Base-by-base conservation (phyloP, 2,797 vertebrate species). In the Coccyzus lansbergi region DNA sequence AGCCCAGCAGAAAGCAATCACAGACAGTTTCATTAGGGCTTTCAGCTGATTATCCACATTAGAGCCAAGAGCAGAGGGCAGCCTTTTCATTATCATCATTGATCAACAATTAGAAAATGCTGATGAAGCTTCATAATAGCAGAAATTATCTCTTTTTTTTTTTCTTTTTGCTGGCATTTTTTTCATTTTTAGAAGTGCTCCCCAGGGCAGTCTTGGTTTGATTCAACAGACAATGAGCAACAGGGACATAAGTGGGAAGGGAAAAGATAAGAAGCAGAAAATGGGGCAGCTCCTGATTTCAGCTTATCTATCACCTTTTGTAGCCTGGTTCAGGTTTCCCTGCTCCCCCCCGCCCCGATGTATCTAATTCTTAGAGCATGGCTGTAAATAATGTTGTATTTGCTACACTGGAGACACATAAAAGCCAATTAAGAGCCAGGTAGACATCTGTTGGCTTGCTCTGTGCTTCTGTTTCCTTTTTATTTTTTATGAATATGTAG, bases 401-500 rank as follows among this genome's bases (percentile, higher is more conserved):
- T 75, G 82, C 92, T 95, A 89, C 89, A 69, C 95, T 83, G 72
- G 94, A 89, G 94, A 95, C 79, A 76, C 48, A 76, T 63, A 59
- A 93, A 92, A 93, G 55, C 87, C 87, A 93, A 93, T 95, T 96
- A 96, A 78, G 68, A 92, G 83, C 59, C 96, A 96, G 96, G 94
- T 95, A 96, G 92, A 83, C 94, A 95, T 96, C 93, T 95, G 95
- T 72, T 94, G 93, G 70, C 67, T 94, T 82, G 94, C 63, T 93
- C 93, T 94, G 93, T 84, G 94, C 79, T 96, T 95, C 94, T 96
- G 96, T 78, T 96, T 95, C 88, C 64, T 84, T 92, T 86, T 88
- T 72, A 38, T 48, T 90, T 82, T 53, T 78, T 55, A 92, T 83
- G 84, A 94, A 79, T 90, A 95, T 2, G 24, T 62, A 96, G 92